Evolutionary conservation across 2,113 vertebrate genomes (phyloP), one percentile per base, ranked within the genome.

Genomic region (Hemichromis elongatus): DNA sequence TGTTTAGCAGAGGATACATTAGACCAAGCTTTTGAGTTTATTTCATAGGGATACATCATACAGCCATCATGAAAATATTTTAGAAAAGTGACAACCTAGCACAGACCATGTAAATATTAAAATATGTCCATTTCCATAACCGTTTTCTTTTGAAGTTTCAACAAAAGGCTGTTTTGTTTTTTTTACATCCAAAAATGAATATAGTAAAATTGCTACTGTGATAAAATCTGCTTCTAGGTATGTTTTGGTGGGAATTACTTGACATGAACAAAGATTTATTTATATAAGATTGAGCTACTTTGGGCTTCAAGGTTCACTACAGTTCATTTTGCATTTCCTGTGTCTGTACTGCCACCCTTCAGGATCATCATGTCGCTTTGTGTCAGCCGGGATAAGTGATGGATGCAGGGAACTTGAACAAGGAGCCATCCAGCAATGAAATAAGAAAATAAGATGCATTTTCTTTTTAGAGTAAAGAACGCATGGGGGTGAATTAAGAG

Each of bases 381-480:
- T 18, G 14, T 73, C 2, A 30, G 24, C 42, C 9, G 0, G 6
- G 1, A 47, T 47, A 28, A 73, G 24, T 12, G 19, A 53, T 52
- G 50, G 18, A 19, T 52, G 50, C 50, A n/a, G 50, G 18, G 8
- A 53, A n/a, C n/a, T 9, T 53, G 13, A 73, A 47, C 14, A 47
- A 0, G 9, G 42, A 47, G 42, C 14, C 0, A 26, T 18, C 40
- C 42, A 73, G 14, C 40, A 0, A 19, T 28, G 40, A 73, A 45
- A 26, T 70, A 68, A 68, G 1, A 47, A 68, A 68, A 42, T 42
- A 0, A 73, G 40, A 73, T 70, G 14, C 2, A 11, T 16, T 19
- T 0, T 3, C 0, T 53, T 42, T 2, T 47, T 73, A 73, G 21
- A 24, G 37, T 50, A 73, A 70, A 6, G 40, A 73, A 47, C 68